Percentiles rank a stretch among this genome's conserved stretches.
These are phyloP conservation scores for Notospermus geniculatus DNA, from an alignment of 1,140 invertebrate genomes.

Conservation along the genomic window DNA sequence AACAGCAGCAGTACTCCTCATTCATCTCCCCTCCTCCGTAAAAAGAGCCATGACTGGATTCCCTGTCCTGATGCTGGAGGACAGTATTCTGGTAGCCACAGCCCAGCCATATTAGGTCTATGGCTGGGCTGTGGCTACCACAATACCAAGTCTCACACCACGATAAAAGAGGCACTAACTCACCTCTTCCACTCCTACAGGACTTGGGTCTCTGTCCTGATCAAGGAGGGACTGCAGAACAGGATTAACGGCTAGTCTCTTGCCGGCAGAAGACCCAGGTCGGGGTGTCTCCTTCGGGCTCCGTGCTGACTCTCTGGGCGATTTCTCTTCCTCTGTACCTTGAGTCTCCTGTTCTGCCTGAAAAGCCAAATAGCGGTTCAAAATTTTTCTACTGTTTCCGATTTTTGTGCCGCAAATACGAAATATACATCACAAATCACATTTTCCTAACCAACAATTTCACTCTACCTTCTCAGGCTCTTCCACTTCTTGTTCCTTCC, in stretches of 20 bases:
- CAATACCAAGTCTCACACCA: no score
- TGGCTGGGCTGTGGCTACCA: no score
- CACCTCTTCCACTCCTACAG: constrained; percentile 48
- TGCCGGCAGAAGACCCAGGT: constrained; percentile 1
- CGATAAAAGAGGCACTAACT: no score
- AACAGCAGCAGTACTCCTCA: constrained; percentile 10
- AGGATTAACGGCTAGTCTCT: constrained; percentile 12
- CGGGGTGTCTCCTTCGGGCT: background rate
- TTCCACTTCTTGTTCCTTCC: constrained; percentile 23
- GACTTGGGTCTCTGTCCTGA: constrained; percentile 27
- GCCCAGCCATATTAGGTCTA: no score
- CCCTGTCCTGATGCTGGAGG: no score
- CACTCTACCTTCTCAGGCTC: constrained; percentile 34
- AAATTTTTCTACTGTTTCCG: no score
- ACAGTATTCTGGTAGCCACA: background rate
- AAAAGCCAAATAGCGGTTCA: no score
- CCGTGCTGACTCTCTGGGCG: background rate
- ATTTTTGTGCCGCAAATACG: no score
- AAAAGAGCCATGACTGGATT: background rate
- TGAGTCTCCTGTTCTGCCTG: background rate
- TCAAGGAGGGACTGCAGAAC: constrained; percentile 29
- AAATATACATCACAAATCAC: no score
- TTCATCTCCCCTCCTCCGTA: background rate
- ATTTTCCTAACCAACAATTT: no score
- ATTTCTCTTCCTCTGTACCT: background rate